Evolutionary conservation across 2,113 vertebrate species (phyloP), one percentile per base, ranked within the genome.

Genomic region (Forbesichthys agassizii): DNA sequence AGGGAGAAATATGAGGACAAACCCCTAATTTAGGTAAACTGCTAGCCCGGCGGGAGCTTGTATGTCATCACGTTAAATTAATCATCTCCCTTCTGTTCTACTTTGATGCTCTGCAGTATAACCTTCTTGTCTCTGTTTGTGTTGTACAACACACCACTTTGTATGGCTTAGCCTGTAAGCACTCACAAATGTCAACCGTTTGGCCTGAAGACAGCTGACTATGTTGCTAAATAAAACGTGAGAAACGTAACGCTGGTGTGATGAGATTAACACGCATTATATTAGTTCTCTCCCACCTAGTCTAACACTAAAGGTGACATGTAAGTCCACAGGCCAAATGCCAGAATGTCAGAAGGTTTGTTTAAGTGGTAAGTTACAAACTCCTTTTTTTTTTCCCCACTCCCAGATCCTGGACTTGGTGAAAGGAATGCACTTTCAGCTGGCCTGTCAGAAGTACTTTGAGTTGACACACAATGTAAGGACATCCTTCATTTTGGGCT

Each of bases 371-470:
- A 47, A 5, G 48, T 33, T 33, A 53, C 57, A 14, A 56, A 53
- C 11, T 49, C 46, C 27, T 49, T 46, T 49, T 82, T 84, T 68
- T 86, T 5, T 58, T 16, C 0, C 16, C 20, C 77, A 33, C 53
- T 0, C 81, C 12, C 79, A 99, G 98, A 93, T 99, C 82, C 83
- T 98, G 93, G 98, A 99, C 68, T 88, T 98, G 86, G 95, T 99
- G 72, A 98, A 97, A 89, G 96, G 96, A 57, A 96, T 96, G 93
- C 96, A 99, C 90, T 99, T 92, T 86, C 98, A 99, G 75, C 91
- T 99, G 88, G 97, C 98, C 54, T 99, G 97, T 88, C 97, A 99
- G 88, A 99, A 99, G 84, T 98, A 96, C 92, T 99, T 98, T 49
- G 96, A 99, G 87, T 79, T 98, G 87, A 95, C 93, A 0, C 98